Evolutionary conservation across 1,140 invertebrate species (phyloP).

Genomic region (Cydia splendana): DNA sequence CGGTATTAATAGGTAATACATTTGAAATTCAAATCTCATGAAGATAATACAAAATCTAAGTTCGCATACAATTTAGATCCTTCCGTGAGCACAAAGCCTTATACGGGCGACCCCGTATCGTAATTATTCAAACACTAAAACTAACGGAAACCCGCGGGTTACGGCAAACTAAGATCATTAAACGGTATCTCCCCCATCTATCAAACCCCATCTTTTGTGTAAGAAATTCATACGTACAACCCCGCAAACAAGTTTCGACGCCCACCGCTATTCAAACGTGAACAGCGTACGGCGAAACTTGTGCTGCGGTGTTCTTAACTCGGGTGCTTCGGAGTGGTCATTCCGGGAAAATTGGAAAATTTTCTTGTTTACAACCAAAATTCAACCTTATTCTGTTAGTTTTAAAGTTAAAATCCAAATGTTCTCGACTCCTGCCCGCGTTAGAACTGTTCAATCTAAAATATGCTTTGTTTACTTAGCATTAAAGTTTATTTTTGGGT

Average conservation of each 20-base stretch:
- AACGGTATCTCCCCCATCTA: slow-evolving; percentile 74
- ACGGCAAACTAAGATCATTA: slow-evolving; percentile 77
- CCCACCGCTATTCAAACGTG: slow-evolving; percentile 71
- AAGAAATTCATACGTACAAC: slow-evolving; percentile 71
- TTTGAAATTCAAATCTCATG: background rate
- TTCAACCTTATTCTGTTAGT: slow-evolving; percentile 40
- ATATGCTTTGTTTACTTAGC: background rate
- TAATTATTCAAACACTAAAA: slow-evolving; percentile 40
- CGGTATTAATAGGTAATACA: too few species aligned
- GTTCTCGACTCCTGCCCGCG: slow-evolving; percentile 44
- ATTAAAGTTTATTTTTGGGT: slow-evolving; percentile 47
- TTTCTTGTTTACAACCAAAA: slow-evolving; percentile 39
- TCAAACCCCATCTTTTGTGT: slow-evolving; percentile 73
- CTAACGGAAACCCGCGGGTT: slow-evolving; percentile 72
- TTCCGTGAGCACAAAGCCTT: slow-evolving; percentile 14
- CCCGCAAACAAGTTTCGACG: slow-evolving; percentile 71
- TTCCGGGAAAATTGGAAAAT: slow-evolving; percentile 75
- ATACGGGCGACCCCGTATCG: slow-evolving; percentile 20
- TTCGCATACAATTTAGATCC: background rate
- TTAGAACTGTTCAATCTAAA: slow-evolving; percentile 15
- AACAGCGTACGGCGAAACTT: slow-evolving; percentile 73
- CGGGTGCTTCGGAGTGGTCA: slow-evolving; percentile 68
- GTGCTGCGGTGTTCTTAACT: slow-evolving; percentile 75
- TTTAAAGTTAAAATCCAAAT: slow-evolving; percentile 44
- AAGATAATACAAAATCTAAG: slow-evolving; percentile 4